Evolutionary conservation across 1,140 invertebrate species (phyloP).

Genomic region (Zeugodacus cucurbitae): DNA sequence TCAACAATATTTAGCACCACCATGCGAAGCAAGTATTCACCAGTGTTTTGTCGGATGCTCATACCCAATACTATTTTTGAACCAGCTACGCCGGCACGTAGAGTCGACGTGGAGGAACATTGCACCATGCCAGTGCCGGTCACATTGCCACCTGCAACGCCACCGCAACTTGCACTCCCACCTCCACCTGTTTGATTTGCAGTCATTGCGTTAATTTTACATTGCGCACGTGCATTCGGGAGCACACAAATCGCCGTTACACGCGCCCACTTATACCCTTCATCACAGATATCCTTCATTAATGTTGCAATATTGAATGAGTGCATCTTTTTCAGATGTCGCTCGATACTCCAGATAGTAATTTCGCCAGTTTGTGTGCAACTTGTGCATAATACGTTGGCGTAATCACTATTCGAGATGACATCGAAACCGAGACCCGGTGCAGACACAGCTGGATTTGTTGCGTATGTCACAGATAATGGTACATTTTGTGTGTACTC

Average conservation of each 20-base stretch:
- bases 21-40: constrained; percentile 59
- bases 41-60: constrained; percentile 58
- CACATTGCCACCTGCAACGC: not conserved
- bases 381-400: constrained; percentile 78
- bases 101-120: constrained; percentile 59
- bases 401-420: constrained; percentile 71
- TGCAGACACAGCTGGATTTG: constrained; percentile 78
- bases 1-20: constrained; percentile 60
- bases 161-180: constrained; percentile 22
- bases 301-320: constrained; percentile 56
- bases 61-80: constrained; percentile 61
- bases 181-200: constrained; percentile 49
- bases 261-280: constrained; percentile 55
- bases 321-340: constrained; percentile 71
- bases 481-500: constrained; percentile 96
- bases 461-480: constrained; percentile 88
- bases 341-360: constrained; percentile 78
- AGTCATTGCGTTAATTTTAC: constrained; percentile 59
- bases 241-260: constrained; percentile 62
- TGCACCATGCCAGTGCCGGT: constrained; percentile 44
- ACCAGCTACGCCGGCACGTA: constrained; percentile 62
- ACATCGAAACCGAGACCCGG: constrained; percentile 67
- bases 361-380: constrained; percentile 68
- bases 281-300: constrained; percentile 60
- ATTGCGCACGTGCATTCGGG: constrained; percentile 57